Percentiles rank a stretch among this genome's conserved stretches.
Evolutionary conservation across 2,797 vertebrate species (phyloP).

Genomic region (Clarias fuscus): DNA sequence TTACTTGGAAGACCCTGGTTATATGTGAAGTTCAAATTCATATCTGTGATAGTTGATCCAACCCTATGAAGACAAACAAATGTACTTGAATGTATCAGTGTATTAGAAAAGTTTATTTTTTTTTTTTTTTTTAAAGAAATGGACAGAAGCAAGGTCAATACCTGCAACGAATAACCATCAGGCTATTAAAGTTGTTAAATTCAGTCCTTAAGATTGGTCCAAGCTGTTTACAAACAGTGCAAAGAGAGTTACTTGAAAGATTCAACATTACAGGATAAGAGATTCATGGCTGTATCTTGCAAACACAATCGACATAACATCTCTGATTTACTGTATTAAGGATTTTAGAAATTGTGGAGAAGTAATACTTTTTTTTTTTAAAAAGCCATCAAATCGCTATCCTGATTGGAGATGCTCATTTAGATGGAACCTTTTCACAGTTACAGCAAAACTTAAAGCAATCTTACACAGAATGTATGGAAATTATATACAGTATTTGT

Average conservation of each 20-base stretch:
- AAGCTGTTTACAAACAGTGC: slow-evolving; percentile 20
- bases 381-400: too few species aligned
- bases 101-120: neutral
- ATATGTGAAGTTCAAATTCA: neutral
- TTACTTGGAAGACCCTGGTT: neutral
- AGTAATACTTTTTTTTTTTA: neutral
- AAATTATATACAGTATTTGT: too few species aligned
- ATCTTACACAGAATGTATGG: too few species aligned
- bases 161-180: slow-evolving; percentile 5
- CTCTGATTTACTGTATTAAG: neutral
- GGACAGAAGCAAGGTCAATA: neutral
- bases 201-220: neutral
- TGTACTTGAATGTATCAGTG: neutral
- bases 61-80: neutral
- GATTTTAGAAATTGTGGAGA: neutral
- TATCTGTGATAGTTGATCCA: slow-evolving; percentile 39
- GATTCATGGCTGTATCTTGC: neutral
- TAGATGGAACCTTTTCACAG: too few species aligned
- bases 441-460: too few species aligned
- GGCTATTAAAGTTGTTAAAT: neutral
- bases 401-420: neutral
- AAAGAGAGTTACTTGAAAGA: neutral
- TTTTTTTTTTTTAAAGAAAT: too few species aligned
- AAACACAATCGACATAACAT: neutral
- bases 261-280: neutral